Base-by-base conservation (phyloP, 2,113 vertebrate species). In the Trogon surrucura region DNA sequence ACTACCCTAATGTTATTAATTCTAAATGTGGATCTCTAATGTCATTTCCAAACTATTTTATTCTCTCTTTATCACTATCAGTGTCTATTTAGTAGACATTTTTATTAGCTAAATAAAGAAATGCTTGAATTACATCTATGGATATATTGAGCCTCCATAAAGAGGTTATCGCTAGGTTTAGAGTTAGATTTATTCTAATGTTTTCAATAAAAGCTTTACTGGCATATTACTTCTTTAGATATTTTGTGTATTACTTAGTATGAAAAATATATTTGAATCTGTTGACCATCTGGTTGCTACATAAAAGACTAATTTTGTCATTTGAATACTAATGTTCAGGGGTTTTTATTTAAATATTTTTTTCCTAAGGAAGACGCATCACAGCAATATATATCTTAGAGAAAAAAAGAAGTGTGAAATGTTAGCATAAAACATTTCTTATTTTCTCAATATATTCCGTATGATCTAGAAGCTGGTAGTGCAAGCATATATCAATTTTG, bases 81-180 rank as follows among this genome's bases (percentile, higher is more conserved):
- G 11, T 88, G 79, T 83, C 82, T 70, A 47, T 65, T 82, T 83
- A 23, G 36, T 62, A 80, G 88, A 93, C 54, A 91, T 77, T 90
- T 94, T 95, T 85, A 83, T 91, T 88, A 85, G n/a, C 21, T 80
- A 85, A 82, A 93, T 74, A 61, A 85, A 91, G 84, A 91, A 75
- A 34, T 6, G 3, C 16, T 77, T 88, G 45, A 81, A 50, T 91
- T 93, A 65, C 17, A 77, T 65, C 34, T 58, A 27, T 29, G 32
- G 22, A 62, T 83, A 83, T 54, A 88, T 19, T 66, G 4, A 47
- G 41, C n/a, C 15, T 80, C 45, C 17, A 70, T 77, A 29, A 94
- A 89, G 58, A 69, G 7, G 18, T 61, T 93, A 82, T 44, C 65
- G 62, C 36, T 57, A 36, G 19, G 15, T 86, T 91, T 86, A 78